Evolutionary conservation across 2,797 vertebrate genomes (phyloP), one percentile per base, ranked within the genome.

Genomic region (Bradypus variegatus): DNA sequence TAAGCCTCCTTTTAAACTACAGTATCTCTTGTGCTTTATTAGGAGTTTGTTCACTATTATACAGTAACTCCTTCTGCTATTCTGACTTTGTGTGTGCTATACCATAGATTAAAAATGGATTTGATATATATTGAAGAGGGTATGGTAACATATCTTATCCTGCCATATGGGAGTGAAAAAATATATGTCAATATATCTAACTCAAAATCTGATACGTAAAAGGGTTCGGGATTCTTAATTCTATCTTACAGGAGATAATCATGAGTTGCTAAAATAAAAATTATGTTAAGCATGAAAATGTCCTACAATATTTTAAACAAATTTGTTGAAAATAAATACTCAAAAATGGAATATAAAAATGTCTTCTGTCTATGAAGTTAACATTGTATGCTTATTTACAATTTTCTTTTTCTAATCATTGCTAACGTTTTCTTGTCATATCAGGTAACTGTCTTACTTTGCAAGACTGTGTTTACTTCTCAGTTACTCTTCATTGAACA

Each of bases 401-500:
- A 29, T 45, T 75, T 92, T 45, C n/a, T 25, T 86, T 72, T 36
- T 36, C 27, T 65, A 58, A 80, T 79, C 13, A 3, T 50, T 88
- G 62, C 60, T 21, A 69, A 0, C 48, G 23, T 60, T 94, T 90
- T 86, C 79, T 73, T 65, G 82, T 78, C 3, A 25, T 69, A 70
- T 50, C 33, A 91, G 73, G 45, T 89, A 77, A 96, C 90, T 93
- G 88, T 92, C 41, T 86, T 3, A 21, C 31, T 95, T 75, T 69
- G 55, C n/a, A 91, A 14, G 8, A 27, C n/a, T 70, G 60, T 67
- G n/a, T 90, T 93, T 81, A 27, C 12, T 80, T 83, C 38, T 86
- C 55, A 72, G 91, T 90, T 93, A 73, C 82, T 94, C 45, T 93
- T 70, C 83, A 90, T 67, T 90, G 70, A 96, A 84, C 53, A 78